Evolutionary conservation across 2,113 vertebrate species (phyloP).

Genomic region (Antechinus flavipes): DNA sequence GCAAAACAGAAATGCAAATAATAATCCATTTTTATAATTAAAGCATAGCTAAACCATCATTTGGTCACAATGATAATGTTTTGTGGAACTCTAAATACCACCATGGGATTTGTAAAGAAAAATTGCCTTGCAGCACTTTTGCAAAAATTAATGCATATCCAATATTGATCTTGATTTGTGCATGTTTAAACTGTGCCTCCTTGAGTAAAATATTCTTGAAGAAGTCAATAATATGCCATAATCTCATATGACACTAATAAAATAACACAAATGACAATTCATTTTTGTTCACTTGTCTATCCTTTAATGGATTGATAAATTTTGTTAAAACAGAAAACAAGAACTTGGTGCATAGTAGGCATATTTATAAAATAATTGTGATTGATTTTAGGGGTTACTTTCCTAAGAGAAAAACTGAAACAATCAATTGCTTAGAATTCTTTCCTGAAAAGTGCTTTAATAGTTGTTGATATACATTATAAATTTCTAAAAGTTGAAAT

Average conservation of each 20-base stretch:
- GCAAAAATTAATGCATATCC: constrained; percentile 83
- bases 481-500: constrained; percentile 67
- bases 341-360: constrained; percentile 83
- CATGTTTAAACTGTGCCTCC: constrained; percentile 84
- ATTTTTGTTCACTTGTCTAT: constrained; percentile 87
- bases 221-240: constrained; percentile 86
- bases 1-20: constrained; percentile 80
- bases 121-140: constrained; percentile 82
- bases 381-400: constrained; percentile 84
- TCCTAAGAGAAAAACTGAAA: constrained; percentile 76
- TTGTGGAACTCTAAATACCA: constrained; percentile 72
- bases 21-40: constrained; percentile 84
- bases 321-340: constrained; percentile 79
- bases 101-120: constrained; percentile 80
- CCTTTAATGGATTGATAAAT: constrained; percentile 85
- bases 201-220: constrained; percentile 83
- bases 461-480: constrained; percentile 72
- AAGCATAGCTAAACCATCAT: constrained; percentile 77
- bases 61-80: constrained; percentile 75
- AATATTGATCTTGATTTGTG: constrained; percentile 86
- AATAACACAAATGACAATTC: constrained; percentile 87
- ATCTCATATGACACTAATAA: constrained; percentile 88
- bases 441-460: constrained; percentile 82
- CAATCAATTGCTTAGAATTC: constrained; percentile 82
- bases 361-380: constrained; percentile 87